Conservation (phyloP, 2,113 vertebrate species). For the Solea solea region DNA sequence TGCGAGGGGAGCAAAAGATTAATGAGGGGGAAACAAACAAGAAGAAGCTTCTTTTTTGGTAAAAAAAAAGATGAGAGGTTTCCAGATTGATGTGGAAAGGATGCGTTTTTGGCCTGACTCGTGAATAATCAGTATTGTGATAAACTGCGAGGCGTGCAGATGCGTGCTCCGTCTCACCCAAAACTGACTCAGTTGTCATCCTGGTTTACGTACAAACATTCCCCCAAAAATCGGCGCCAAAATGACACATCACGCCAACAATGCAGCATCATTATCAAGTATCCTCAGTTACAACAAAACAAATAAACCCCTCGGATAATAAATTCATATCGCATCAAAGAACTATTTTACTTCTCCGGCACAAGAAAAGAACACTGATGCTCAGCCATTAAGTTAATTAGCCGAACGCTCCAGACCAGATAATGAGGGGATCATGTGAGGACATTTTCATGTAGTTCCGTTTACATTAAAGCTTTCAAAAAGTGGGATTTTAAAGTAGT, state of each 20-base stretch:
- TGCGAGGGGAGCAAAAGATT: conserved; percentile 32
- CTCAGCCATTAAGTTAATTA: too few species aligned
- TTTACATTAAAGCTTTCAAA: too few species aligned
- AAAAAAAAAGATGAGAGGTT: conserved; percentile 36
- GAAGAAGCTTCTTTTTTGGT: conserved; percentile 1
- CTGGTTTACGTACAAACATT: not conserved
- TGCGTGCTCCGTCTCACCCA: not conserved
- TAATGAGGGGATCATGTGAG: too few species aligned
- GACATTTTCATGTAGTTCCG: too few species aligned
- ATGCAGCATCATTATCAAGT: not conserved
- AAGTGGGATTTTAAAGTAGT: too few species aligned
- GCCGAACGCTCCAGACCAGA: too few species aligned
- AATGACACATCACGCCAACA: not conserved
- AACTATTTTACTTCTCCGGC: too few species aligned
- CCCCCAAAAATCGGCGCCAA: not conserved
- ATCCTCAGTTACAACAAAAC: too few species aligned
- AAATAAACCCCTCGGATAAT: too few species aligned
- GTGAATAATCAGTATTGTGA: not conserved
- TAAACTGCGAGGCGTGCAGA: not conserved
- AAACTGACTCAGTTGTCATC: not conserved
- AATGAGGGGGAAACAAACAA: conserved; percentile 57
- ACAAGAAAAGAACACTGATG: too few species aligned
- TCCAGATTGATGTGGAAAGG: not conserved
- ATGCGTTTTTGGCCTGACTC: conserved; percentile 10
- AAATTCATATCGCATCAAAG: too few species aligned